Evolutionary conservation across 2,113 vertebrate genomes (phyloP), one percentile per base, ranked within the genome.

Genomic region (Hippocampus guttulatus): DNA sequence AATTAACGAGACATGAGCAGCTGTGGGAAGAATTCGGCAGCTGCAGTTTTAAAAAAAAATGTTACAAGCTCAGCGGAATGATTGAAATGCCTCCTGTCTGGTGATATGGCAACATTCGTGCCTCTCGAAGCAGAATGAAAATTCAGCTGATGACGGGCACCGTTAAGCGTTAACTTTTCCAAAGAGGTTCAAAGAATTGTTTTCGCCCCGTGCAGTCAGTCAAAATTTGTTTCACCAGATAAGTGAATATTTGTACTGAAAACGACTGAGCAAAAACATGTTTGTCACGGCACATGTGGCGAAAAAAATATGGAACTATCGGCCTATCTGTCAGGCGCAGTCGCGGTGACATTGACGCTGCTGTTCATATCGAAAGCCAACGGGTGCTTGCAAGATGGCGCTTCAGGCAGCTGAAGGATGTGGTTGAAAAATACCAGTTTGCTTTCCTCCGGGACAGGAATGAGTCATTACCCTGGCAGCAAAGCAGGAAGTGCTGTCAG

Each of bases 401-500:
- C 80, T 86, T 79, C 38, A 45, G 78, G 85, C 79, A 85, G 84
- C 85, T 88, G 83, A 84, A 88, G 75, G 90, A 86, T 85, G 86
- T 81, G 81, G 81, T 88, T 89, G 87, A 88, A 91, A 90, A 91
- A 90, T 87, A 87, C 80, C 85, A 85, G 86, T 88, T 85, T 89
- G 89, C 85, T 89, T 86, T 88, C 80, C 85, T 91, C 79, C 73
- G 71, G 85, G 88, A 88, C 75, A 73, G 82, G 74, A 75, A 85
- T 86, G 85, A 87, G 81, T 92, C 88, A 90, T 91, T 91, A 91
- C 78, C 77, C 76, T 79, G 81, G 82, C 85, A 87, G 82, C 85
- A 87, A 85, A 83, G 86, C 84, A 85, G 74, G 88, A 82, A 86
- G 67, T 75, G 79, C 83, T 89, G 88, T 91, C 87, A 91, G 76